A percentile compares a stretch with the other conserved stretches of the same genome.
Evolutionary conservation across 92 coral and sea anemone genomes (phyloP).

Genomic region (Palythoa caribaeorum): DNA sequence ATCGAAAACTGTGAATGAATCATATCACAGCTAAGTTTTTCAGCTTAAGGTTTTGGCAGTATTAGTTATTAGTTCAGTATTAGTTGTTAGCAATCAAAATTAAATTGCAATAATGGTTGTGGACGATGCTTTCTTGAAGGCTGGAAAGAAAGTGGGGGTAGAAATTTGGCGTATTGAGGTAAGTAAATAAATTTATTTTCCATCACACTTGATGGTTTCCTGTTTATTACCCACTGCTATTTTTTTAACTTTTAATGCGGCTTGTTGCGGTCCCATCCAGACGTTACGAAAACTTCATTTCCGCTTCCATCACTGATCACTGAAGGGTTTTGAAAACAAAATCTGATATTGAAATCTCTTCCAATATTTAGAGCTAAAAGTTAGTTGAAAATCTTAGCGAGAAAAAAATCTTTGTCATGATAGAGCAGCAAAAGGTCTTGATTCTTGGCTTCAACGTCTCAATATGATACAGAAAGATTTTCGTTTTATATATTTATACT

Average conservation of each 20-base stretch:
- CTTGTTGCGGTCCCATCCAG: neutral
- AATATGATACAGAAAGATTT: neutral
- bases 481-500: neutral
- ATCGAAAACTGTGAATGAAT: constrained; percentile 12
- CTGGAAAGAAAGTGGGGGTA: constrained; percentile 86
- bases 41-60: neutral
- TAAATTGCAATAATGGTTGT: constrained; percentile 72
- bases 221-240: neutral
- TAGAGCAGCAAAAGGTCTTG: neutral
- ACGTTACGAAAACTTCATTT: neutral
- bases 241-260: neutral
- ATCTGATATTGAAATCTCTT: neutral
- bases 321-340: neutral
- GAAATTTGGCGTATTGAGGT: constrained; percentile 99
- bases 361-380: neutral
- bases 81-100: neutral
- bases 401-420: neutral
- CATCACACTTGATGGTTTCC: neutral
- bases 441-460: neutral
- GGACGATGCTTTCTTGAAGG: constrained; percentile 92
- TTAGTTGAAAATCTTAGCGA: neutral
- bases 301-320: neutral
- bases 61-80: neutral
- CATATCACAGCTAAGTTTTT: neutral
- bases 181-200: neutral